Conservation (phyloP, 1,140 invertebrate species). For the Tribolium castaneum region DNA sequence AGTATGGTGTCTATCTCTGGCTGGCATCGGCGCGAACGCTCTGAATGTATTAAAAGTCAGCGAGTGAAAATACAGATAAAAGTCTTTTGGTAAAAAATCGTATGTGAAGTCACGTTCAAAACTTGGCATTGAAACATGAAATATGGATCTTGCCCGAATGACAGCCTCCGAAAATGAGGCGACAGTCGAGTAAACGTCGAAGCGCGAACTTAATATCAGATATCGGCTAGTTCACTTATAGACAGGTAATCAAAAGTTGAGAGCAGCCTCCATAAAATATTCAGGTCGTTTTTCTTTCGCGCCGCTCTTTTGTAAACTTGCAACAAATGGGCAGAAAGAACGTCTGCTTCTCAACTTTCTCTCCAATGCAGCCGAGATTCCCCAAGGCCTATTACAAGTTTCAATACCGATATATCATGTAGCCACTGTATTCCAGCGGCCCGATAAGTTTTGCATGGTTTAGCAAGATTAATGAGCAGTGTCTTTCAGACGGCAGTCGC, state of each 20-base stretch:
- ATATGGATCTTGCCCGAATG: slow-evolving; percentile 23
- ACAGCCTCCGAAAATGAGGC: slow-evolving; percentile 21
- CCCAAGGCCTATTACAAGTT: slow-evolving; percentile 63
- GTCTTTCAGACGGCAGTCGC: slow-evolving; percentile 56
- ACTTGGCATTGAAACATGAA: slow-evolving; percentile 33
- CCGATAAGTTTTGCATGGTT: slow-evolving; percentile 64
- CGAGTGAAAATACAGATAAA: slow-evolving; percentile 29
- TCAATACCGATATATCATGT: slow-evolving; percentile 63
- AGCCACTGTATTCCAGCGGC: slow-evolving; percentile 51
- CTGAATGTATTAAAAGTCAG: slow-evolving; percentile 19
- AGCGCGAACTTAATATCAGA: slow-evolving; percentile 44
- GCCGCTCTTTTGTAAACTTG: slow-evolving; percentile 52
- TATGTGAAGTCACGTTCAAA: slow-evolving; percentile 38
- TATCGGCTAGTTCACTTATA: slow-evolving; percentile 37
- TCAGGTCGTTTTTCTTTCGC: slow-evolving; percentile 51
- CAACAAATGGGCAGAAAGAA: slow-evolving; percentile 52
- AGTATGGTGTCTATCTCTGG: background rate
- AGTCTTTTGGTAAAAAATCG: slow-evolving; percentile 4
- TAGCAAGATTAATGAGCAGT: slow-evolving; percentile 64
- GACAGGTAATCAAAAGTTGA: slow-evolving; percentile 59
- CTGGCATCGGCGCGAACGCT: background rate
- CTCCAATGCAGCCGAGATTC: slow-evolving; percentile 53
- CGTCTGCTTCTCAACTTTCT: background rate
- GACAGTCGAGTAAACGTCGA: slow-evolving; percentile 31
- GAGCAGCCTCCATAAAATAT: slow-evolving; percentile 53